Percentiles rank a stretch among this genome's conserved stretches.
These are phyloP conservation scores for Cryptoblepharus egeriae DNA, from an alignment of 2,797 vertebrate species.

Conservation along the genomic window DNA sequence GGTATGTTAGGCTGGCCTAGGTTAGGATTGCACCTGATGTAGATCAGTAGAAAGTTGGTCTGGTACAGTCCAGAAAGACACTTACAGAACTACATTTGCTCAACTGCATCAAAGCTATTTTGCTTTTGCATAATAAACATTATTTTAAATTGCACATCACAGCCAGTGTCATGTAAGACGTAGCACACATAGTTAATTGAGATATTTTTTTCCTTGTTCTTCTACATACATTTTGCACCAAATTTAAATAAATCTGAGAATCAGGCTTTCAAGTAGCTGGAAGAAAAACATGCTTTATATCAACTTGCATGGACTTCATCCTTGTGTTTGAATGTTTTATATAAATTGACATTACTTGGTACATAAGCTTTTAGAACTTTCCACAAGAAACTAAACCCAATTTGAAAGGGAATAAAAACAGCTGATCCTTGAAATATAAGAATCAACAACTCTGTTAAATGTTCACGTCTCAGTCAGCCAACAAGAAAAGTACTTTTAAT, in stretches of 20 bases:
- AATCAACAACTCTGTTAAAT: neutral
- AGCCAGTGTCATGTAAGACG: neutral
- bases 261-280: neutral
- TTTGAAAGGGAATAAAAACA: no score
- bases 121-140: neutral
- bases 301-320: neutral
- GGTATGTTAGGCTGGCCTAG: no score
- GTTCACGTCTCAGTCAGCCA: neutral
- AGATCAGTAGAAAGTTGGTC: neutral
- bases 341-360: neutral
- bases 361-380: no score
- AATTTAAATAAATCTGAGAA: neutral
- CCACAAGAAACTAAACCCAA: no score
- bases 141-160: neutral
- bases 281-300: neutral
- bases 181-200: neutral
- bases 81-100: neutral
- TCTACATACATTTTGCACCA: neutral
- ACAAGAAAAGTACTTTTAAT: conserved; percentile 25
- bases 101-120: neutral
- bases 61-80: neutral
- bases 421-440: neutral
- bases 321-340: neutral
- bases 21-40: no score
- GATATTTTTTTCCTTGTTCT: neutral